Percentiles rank a stretch among this genome's conserved stretches.
phyloP scores from a whole-genome alignment of 2,888 invertebrate genomes.

The Apamea monoglypha region DNA sequence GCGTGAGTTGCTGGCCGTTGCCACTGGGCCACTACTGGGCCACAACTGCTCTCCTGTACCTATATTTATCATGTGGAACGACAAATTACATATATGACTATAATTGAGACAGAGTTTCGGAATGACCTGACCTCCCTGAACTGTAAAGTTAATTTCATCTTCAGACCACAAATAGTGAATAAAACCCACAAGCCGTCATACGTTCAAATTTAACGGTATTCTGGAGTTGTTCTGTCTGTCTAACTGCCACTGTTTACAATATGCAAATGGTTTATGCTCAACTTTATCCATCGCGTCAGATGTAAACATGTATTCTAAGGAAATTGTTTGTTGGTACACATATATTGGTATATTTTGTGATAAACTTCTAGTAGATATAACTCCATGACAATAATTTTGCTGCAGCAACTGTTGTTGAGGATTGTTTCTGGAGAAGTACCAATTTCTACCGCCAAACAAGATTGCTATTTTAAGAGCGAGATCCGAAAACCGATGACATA shows the following conservation, averaged over 20 bases:
- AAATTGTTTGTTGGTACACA: conserved; percentile 3
- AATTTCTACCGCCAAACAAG: background rate
- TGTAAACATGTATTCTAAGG: conserved; percentile 1
- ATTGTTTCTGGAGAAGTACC: background rate
- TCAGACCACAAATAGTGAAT: conserved; percentile 15
- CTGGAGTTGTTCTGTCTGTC: conserved; percentile 44
- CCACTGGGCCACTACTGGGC: too few relatives aligned
- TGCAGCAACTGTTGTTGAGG: background rate
- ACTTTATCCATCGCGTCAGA: conserved; percentile 44
- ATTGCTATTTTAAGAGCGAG: background rate
- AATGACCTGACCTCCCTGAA: background rate
- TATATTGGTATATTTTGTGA: background rate
- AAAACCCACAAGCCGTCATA: conserved; percentile 18
- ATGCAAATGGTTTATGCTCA: conserved; percentile 58
- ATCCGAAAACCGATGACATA: background rate
- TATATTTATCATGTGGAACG: background rate
- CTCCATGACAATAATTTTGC: background rate
- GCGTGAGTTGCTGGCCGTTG: too few relatives aligned
- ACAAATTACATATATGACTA: background rate
- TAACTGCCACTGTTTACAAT: conserved; percentile 56
- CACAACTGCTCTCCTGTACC: too few relatives aligned
- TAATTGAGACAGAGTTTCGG: background rate
- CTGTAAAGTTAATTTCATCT: background rate
- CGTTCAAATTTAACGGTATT: conserved; percentile 34
- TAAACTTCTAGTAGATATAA: background rate